These are phyloP conservation scores for Panthera tigris DNA, from an alignment of 2,113 vertebrate species.

Conservation along the genomic window DNA sequence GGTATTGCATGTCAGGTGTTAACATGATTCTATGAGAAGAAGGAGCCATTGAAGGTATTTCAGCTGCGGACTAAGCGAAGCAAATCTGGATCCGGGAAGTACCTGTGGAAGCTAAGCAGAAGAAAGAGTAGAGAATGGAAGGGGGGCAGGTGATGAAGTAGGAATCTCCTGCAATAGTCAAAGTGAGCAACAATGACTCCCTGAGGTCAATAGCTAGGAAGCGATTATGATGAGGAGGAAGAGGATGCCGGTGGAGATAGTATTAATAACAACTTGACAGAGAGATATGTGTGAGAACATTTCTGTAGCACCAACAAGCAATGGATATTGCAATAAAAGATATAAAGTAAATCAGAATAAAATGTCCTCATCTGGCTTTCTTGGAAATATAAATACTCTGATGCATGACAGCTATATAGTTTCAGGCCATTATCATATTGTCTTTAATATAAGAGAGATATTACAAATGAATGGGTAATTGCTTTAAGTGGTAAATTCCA, in stretches of 20 bases:
- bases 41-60: background rate
- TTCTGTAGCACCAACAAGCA: background rate
- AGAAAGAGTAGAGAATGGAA: background rate
- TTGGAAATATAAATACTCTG: constrained; percentile 23
- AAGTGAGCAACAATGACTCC: background rate
- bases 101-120: background rate
- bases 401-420: background rate
- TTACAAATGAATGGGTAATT: background rate
- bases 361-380: background rate
- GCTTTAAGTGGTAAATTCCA: constrained; percentile 30
- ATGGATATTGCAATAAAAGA: background rate
- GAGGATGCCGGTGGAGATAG: background rate
- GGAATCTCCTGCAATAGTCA: background rate
- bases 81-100: background rate
- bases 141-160: background rate
- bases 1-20: background rate
- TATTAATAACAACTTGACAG: background rate
- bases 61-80: background rate
- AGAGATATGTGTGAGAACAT: background rate
- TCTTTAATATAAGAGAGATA: background rate
- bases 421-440: background rate
- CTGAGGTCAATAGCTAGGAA: background rate
- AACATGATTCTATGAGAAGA: background rate
- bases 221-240: background rate
- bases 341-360: background rate